These are phyloP conservation scores for Boleophthalmus pectinirostris DNA, from an alignment of 2,113 vertebrate genomes.

Conservation along the genomic window DNA sequence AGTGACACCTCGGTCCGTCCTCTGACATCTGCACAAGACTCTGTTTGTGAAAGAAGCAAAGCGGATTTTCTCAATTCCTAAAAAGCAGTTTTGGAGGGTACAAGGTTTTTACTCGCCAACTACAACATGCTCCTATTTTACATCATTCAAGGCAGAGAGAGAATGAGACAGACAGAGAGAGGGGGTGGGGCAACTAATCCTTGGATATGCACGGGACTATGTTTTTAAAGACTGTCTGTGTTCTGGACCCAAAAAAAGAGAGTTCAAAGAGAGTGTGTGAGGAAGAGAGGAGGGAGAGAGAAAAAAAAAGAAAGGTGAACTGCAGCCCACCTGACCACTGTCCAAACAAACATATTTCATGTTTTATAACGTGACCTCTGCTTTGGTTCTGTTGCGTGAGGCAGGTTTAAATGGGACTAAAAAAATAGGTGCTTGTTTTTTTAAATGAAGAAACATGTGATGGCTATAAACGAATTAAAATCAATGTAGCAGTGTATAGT, in stretches of 20 bases:
- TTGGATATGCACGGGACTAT: slow-evolving; percentile 27
- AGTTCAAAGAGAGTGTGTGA: slow-evolving; percentile 32
- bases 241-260: slow-evolving; percentile 22
- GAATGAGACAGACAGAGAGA: not conserved
- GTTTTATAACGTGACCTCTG: too few relatives aligned
- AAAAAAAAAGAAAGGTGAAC: too few relatives aligned
- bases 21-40: slow-evolving; percentile 3
- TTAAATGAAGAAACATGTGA: too few relatives aligned
- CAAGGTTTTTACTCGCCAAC: slow-evolving; percentile 14
- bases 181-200: slow-evolving; percentile 24
- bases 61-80: slow-evolving; percentile 60
- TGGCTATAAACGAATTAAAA: too few relatives aligned
- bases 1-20: not conserved
- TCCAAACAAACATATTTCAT: too few relatives aligned
- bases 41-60: slow-evolving; percentile 12
- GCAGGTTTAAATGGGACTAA: too few relatives aligned
- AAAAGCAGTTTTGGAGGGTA: slow-evolving; percentile 47
- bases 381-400: too few relatives aligned
- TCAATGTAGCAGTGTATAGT: too few relatives aligned
- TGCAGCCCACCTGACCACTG: too few relatives aligned
- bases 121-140: slow-evolving; percentile 21
- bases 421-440: too few relatives aligned
- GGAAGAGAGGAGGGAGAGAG: slow-evolving; percentile 42
- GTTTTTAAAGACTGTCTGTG: slow-evolving; percentile 42
- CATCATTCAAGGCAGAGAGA: slow-evolving; percentile 10